Evolutionary conservation across 2,113 vertebrate species (phyloP).

Genomic region (Macaca mulatta): DNA sequence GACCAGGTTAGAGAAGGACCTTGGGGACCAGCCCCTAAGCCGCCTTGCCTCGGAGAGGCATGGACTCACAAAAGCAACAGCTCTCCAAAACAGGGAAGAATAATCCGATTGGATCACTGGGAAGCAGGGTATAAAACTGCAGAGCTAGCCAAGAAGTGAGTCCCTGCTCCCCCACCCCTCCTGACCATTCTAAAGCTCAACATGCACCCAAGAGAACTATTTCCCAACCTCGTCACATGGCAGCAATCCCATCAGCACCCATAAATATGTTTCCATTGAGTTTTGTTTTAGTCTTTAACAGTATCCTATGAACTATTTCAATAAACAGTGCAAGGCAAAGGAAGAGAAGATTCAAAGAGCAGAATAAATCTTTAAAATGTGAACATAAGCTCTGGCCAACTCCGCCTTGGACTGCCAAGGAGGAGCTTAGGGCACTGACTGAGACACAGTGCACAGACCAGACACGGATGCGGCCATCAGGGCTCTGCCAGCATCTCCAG

Average conservation of each 20-base stretch:
- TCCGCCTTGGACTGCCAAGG: conserved; percentile 61
- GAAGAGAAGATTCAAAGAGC: conserved; percentile 80
- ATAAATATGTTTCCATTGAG: conserved; percentile 68
- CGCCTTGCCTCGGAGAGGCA: background rate
- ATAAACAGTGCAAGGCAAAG: conserved; percentile 81
- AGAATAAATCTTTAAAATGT: conserved; percentile 82
- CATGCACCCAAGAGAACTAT: background rate
- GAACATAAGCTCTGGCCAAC: conserved; percentile 69
- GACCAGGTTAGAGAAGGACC: background rate
- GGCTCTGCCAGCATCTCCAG: background rate
- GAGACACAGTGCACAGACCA: background rate
- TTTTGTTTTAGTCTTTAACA: conserved; percentile 79
- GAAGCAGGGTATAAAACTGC: background rate
- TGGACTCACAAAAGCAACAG: background rate
- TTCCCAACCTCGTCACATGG: background rate
- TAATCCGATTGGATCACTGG: background rate
- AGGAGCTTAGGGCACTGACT: conserved; percentile 51
- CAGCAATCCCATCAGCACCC: background rate
- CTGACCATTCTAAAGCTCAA: background rate
- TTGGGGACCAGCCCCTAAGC: background rate
- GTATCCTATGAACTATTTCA: conserved; percentile 82
- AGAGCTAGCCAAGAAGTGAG: background rate
- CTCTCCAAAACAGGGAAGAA: background rate
- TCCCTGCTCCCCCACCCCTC: background rate
- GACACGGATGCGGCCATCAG: background rate